phyloP scores from a whole-genome alignment of 2,797 vertebrate genomes.

The Urophycis tenuis region DNA sequence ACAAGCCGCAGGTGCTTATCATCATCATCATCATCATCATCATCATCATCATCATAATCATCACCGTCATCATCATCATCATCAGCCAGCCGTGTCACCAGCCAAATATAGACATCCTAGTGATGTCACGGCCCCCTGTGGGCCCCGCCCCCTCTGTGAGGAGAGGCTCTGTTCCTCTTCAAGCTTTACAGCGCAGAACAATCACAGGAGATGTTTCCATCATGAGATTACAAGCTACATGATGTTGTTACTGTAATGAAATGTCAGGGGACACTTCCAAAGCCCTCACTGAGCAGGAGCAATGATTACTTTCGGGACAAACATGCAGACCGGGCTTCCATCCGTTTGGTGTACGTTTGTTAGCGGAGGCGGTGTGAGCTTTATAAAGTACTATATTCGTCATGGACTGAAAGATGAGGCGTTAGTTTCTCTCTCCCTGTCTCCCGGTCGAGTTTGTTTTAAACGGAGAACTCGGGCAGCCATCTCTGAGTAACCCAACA shows the following conservation, averaged over 20 bases:
- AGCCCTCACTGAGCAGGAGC: neutral
- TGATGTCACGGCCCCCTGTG: conserved; percentile 56
- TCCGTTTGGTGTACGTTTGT: no score
- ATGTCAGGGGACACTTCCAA: neutral
- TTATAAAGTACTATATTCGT: neutral
- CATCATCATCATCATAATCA: conserved; percentile 52
- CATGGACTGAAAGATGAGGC: no score
- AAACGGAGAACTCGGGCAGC: neutral
- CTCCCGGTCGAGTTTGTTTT: neutral
- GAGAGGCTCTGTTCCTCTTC: neutral
- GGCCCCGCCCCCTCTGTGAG: conserved; percentile 38
- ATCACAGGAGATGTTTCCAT: neutral
- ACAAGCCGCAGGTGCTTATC: conserved; percentile 59
- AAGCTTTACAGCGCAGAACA: no score
- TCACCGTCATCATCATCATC: conserved; percentile 49
- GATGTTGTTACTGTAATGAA: neutral
- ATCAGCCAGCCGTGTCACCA: conserved; percentile 56
- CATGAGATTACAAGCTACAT: neutral
- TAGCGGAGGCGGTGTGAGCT: no score
- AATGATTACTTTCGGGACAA: neutral
- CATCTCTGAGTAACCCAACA: neutral
- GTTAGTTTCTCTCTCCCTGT: neutral
- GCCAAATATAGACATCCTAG: conserved; percentile 62
- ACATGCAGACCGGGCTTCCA: neutral
- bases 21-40: conserved; percentile 52